Conservation (phyloP, 2,888 invertebrate genomes). For the Eumacrocentrus americanus region DNA sequence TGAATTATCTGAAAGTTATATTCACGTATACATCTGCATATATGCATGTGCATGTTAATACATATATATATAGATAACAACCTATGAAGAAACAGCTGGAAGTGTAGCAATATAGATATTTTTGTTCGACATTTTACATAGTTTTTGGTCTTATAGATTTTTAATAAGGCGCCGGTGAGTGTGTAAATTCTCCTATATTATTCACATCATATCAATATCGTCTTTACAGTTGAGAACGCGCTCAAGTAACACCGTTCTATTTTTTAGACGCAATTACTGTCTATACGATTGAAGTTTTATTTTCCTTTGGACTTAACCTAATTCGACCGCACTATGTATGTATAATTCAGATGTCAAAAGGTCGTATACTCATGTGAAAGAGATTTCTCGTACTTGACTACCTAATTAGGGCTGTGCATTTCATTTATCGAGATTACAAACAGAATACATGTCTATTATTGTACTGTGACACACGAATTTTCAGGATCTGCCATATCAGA, state of each 20-base stretch:
- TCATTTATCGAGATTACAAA: neutral
- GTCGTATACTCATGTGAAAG: neutral
- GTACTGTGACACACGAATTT: neutral
- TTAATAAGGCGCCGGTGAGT: neutral
- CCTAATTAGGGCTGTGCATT: too few relatives aligned
- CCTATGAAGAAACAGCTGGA: neutral
- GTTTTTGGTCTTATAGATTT: constrained; percentile 1
- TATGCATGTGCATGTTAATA: neutral
- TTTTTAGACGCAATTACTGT: neutral
- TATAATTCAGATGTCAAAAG: constrained; percentile 3
- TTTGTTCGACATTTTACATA: constrained; percentile 12
- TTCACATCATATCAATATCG: neutral
- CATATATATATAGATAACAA: neutral
- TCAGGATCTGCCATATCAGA: constrained; percentile 12
- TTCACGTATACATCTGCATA: neutral
- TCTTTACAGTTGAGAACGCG: neutral
- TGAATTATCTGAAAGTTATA: neutral
- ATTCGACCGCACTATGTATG: neutral
- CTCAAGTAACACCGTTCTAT: neutral
- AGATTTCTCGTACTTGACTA: too few relatives aligned
- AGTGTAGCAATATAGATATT: constrained; percentile 2
- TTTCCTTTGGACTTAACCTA: constrained; percentile 13
- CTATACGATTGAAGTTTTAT: neutral
- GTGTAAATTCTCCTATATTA: neutral
- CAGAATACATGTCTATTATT: neutral